Percentiles rank a stretch among this genome's conserved stretches.
phyloP scores from a whole-genome alignment of 2,888 invertebrate genomes.

The Spodoptera littoralis region DNA sequence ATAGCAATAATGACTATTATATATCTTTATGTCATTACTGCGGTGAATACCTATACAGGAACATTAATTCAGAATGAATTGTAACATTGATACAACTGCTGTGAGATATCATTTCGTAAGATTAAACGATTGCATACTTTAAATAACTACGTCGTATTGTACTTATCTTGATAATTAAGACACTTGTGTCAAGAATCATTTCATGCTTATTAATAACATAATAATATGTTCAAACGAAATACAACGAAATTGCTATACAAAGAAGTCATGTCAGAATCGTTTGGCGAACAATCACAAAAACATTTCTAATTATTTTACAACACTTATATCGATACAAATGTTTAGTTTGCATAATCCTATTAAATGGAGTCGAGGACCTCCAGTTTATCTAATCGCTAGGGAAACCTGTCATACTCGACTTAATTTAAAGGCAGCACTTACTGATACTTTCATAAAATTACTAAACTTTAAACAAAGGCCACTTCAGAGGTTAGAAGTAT shows the following conservation, averaged over 20 bases:
- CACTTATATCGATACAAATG: conserved; percentile 7
- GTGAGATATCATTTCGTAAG: conserved; percentile 5
- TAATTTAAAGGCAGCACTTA: conserved; percentile 42
- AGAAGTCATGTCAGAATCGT: no score
- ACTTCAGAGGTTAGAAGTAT: conserved; percentile 24
- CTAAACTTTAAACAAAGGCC: conserved; percentile 42
- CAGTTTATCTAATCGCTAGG: conserved; percentile 36
- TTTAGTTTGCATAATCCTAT: conserved; percentile 15
- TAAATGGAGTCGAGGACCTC: conserved; percentile 25
- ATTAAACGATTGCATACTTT: no score
- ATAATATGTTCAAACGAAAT: no score
- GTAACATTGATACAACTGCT: conserved; percentile 29
- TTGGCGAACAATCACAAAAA: not conserved
- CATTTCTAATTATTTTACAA: not conserved
- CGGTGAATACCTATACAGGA: not conserved
- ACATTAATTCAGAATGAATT: conserved; percentile 30
- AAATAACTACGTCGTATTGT: no score
- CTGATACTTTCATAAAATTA: conserved; percentile 40
- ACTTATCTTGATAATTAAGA: no score
- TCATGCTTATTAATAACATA: no score
- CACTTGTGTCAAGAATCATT: no score
- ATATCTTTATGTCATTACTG: conserved; percentile 15
- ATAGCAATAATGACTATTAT: conserved; percentile 17
- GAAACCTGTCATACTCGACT: conserved; percentile 40
- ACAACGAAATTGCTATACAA: no score